Evolutionary conservation across 2,113 vertebrate species (phyloP).

Genomic region (Acrocephalus arundinaceus): DNA sequence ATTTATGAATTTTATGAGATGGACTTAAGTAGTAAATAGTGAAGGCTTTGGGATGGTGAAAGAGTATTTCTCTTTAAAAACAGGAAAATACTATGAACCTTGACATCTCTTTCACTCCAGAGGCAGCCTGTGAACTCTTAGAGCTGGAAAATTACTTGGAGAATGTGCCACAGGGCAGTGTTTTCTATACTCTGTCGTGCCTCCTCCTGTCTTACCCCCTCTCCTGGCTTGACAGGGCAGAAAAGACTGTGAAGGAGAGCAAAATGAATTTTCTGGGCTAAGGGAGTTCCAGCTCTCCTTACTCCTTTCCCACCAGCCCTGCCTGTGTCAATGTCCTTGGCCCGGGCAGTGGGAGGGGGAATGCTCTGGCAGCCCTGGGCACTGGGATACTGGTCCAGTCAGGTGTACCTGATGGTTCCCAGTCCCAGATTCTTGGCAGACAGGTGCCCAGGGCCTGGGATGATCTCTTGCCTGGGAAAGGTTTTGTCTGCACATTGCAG

Average conservation of each 20-base stretch:
- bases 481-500: not conserved
- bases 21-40: not conserved
- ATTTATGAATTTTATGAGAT: not conserved
- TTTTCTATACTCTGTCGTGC: not conserved
- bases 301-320: not conserved
- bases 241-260: not conserved
- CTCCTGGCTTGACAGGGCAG: not conserved
- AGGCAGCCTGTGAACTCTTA: not conserved
- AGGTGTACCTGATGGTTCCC: not conserved
- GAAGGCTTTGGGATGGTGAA: not conserved
- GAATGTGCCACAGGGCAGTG: not conserved
- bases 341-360: rapidly evolving
- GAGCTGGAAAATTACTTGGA: not conserved
- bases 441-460: not conserved
- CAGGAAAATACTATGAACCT: not conserved
- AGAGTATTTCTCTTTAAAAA: not conserved
- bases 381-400: not conserved
- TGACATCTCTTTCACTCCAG: not conserved
- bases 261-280: not conserved
- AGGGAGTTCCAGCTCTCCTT: not conserved
- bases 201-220: not conserved
- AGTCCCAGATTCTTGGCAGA: not conserved
- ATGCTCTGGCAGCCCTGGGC: not conserved
- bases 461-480: not conserved
- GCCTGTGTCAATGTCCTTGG: not conserved